phyloP scores from a whole-genome alignment of 2,113 vertebrate species.

The Coreoperca whiteheadi region DNA sequence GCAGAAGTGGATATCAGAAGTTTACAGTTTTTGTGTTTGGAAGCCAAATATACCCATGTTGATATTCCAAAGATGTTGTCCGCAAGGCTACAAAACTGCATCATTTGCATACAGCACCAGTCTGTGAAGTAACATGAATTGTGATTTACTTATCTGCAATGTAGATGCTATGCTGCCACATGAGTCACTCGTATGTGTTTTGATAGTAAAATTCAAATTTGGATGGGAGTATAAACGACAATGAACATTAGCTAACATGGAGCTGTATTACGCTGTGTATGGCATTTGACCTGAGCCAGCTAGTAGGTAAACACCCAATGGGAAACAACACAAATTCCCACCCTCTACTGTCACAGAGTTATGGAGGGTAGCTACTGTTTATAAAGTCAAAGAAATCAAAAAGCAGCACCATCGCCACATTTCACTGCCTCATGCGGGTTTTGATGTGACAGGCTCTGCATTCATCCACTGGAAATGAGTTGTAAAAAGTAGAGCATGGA shows the following conservation, averaged over 20 bases:
- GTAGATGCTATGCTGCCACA: not conserved
- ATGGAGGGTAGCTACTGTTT: not conserved
- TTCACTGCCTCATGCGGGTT: slow-evolving; percentile 5
- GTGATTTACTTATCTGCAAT: not conserved
- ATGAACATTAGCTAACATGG: not conserved
- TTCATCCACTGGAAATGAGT: slow-evolving; percentile 25
- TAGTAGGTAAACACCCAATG: not conserved
- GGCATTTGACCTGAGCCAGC: not conserved
- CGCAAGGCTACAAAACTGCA: slow-evolving; percentile 26
- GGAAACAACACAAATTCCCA: not conserved
- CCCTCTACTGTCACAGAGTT: not conserved
- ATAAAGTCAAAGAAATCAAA: slow-evolving; percentile 1
- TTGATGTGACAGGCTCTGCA: slow-evolving; percentile 4
- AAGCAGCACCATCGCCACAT: slow-evolving; percentile 16
- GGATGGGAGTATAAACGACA: not conserved
- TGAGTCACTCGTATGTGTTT: not conserved
- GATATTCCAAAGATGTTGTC: slow-evolving; percentile 30
- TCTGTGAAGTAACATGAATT: not conserved
- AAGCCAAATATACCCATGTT: slow-evolving; percentile 26
- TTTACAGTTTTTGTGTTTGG: slow-evolving; percentile 23
- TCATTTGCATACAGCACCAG: slow-evolving; percentile 20
- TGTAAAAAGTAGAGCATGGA: slow-evolving; percentile 7
- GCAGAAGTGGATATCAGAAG: slow-evolving; percentile 2
- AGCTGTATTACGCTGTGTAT: not conserved
- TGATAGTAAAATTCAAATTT: not conserved